Conservation (phyloP, 1,140 invertebrate genomes). For the Helicoverpa armigera region DNA sequence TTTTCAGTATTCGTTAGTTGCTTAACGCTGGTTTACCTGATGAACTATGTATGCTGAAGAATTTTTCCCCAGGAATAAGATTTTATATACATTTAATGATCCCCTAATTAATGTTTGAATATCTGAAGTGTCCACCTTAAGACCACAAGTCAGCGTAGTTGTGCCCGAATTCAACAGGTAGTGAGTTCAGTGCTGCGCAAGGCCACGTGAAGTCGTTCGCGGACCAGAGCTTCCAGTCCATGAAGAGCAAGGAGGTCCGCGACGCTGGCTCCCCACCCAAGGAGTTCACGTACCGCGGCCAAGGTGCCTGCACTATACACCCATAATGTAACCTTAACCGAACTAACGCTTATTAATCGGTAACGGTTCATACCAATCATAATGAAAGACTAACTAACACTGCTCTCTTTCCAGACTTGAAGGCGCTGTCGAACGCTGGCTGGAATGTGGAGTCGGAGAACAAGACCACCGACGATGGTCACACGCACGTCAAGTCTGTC, state of each 20-base stretch:
- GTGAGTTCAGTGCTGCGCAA: constrained; percentile 81
- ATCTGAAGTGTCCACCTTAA: neutral
- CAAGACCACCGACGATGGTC: constrained; percentile 81
- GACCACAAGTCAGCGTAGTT: constrained; percentile 62
- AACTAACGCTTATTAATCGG: constrained; percentile 82
- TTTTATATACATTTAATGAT: neutral
- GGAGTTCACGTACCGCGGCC: constrained; percentile 86
- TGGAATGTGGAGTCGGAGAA: constrained; percentile 85
- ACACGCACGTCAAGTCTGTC: constrained; percentile 77
- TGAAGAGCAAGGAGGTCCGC: constrained; percentile 92
- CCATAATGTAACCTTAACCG: constrained; percentile 71
- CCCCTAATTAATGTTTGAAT: neutral
- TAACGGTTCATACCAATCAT: constrained; percentile 57
- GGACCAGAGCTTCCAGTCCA: constrained; percentile 91
- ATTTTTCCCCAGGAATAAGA: neutral
- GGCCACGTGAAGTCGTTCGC: constrained; percentile 90
- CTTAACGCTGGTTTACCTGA: no score
- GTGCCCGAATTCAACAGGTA: constrained; percentile 72
- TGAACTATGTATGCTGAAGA: no score
- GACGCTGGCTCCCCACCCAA: constrained; percentile 91
- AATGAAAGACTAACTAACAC: neutral
- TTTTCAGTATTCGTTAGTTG: no score
- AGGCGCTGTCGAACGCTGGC: constrained; percentile 81
- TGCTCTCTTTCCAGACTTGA: constrained; percentile 77
- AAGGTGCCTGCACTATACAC: constrained; percentile 73